These are phyloP conservation scores for Triops cancriformis DNA, from an alignment of 1,140 invertebrate species.

Conservation along the genomic window DNA sequence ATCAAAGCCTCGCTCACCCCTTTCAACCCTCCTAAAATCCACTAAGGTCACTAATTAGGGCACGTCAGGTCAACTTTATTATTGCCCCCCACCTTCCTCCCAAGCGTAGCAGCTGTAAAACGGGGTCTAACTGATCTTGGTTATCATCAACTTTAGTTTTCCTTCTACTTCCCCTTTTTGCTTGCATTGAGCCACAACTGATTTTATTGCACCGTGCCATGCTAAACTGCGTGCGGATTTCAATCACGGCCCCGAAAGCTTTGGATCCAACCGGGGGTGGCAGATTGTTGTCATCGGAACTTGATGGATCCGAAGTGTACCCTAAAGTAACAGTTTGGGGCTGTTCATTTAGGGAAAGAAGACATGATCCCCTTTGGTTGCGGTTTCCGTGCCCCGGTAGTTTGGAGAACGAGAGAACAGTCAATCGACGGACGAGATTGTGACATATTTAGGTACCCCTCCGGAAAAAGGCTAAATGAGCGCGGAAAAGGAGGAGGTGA, in stretches of 20 bases:
- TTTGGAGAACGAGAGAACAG: background rate
- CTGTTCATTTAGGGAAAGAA: background rate
- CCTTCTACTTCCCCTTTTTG: too few species aligned
- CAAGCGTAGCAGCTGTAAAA: background rate
- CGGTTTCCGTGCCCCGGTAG: too few species aligned
- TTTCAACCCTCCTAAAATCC: too few species aligned
- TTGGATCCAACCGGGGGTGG: background rate
- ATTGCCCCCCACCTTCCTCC: background rate
- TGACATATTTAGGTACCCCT: background rate
- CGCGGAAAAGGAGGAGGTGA: background rate
- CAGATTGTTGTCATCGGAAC: conserved; percentile 1
- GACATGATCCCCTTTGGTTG: background rate
- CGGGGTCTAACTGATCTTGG: background rate
- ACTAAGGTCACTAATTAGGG: background rate
- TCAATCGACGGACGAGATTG: background rate
- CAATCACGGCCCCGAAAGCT: background rate
- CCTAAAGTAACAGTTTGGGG: background rate
- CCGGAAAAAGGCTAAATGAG: background rate
- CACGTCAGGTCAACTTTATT: background rate
- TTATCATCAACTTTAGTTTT: background rate
- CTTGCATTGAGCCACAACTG: background rate
- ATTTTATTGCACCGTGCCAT: background rate
- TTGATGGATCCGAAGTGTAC: background rate
- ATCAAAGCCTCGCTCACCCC: too few species aligned
- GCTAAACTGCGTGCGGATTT: conserved; percentile 1